Conservation (phyloP, 1,140 invertebrate species). For the Metopolophium dirhodum region DNA sequence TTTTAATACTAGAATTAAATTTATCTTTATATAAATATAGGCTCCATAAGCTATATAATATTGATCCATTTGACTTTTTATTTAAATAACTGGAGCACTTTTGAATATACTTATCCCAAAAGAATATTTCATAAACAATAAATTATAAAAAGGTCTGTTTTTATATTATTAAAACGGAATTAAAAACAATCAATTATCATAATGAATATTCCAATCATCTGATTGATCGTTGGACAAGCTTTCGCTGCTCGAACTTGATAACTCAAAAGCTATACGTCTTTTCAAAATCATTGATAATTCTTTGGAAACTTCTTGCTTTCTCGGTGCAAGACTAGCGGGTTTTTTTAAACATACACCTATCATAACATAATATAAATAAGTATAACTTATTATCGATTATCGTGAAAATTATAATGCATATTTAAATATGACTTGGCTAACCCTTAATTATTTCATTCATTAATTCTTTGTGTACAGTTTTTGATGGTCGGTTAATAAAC, state of each 20-base stretch:
- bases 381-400: background rate
- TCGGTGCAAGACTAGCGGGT: background rate
- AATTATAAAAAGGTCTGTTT: background rate
- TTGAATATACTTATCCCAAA: background rate
- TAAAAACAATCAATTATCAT: background rate
- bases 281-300: slow-evolving; percentile 40
- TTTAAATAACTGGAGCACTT: background rate
- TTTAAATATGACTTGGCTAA: background rate
- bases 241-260: slow-evolving; percentile 26
- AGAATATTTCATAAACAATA: background rate
- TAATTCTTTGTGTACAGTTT: background rate
- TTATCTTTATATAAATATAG: background rate
- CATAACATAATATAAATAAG: no score
- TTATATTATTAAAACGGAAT: background rate
- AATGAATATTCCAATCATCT: slow-evolving; percentile 1
- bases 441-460: slow-evolving; percentile 37
- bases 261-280: slow-evolving; percentile 18
- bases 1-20: background rate
- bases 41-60: background rate
- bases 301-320: background rate
- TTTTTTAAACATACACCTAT: slow-evolving; percentile 32
- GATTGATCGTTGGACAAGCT: background rate
- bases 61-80: background rate
- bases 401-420: background rate
- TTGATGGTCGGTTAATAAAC: background rate